These are phyloP conservation scores for Acrobasis repandana DNA, from an alignment of 2,888 invertebrate species.

Conservation along the genomic window DNA sequence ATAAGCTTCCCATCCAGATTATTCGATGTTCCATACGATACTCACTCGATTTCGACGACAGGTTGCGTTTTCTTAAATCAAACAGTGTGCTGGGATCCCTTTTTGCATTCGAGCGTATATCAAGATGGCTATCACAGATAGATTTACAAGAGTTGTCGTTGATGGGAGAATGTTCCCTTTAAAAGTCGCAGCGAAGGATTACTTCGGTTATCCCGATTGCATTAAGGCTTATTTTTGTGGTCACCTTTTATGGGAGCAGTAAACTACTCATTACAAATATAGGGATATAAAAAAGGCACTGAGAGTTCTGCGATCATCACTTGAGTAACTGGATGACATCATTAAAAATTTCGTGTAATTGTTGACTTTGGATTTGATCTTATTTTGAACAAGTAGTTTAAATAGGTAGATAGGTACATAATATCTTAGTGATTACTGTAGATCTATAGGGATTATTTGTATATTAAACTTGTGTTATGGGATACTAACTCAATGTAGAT, in stretches of 20 bases:
- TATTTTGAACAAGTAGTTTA: background rate
- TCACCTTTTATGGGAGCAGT: slow-evolving; percentile 23
- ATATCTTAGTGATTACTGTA: too few species aligned
- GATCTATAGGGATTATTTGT: too few species aligned
- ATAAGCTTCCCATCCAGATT: slow-evolving; percentile 58
- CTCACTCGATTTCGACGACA: slow-evolving; percentile 47
- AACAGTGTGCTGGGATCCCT: slow-evolving; percentile 64
- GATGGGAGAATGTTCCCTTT: slow-evolving; percentile 60
- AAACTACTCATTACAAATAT: slow-evolving; percentile 38
- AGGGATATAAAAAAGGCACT: slow-evolving; percentile 36
- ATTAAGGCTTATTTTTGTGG: slow-evolving; percentile 44
- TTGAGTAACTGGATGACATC: slow-evolving; percentile 35
- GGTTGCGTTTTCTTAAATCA: slow-evolving; percentile 73
- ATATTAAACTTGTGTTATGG: too few species aligned
- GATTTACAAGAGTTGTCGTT: slow-evolving; percentile 80
- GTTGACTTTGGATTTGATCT: background rate
- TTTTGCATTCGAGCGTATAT: slow-evolving; percentile 82
- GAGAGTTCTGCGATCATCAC: slow-evolving; percentile 33
- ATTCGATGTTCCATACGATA: slow-evolving; percentile 52
- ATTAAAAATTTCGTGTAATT: slow-evolving; percentile 31
- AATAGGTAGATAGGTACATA: too few species aligned
- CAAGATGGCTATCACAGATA: slow-evolving; percentile 80
- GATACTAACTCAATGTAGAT: too few species aligned
- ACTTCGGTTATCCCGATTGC: slow-evolving; percentile 61
- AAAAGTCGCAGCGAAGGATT: slow-evolving; percentile 63